Percentiles rank a stretch among this genome's conserved stretches.
These are phyloP conservation scores for Epizoanthus ramosus DNA, from an alignment of 92 coral and sea anemone genomes.

Conservation along the genomic window DNA sequence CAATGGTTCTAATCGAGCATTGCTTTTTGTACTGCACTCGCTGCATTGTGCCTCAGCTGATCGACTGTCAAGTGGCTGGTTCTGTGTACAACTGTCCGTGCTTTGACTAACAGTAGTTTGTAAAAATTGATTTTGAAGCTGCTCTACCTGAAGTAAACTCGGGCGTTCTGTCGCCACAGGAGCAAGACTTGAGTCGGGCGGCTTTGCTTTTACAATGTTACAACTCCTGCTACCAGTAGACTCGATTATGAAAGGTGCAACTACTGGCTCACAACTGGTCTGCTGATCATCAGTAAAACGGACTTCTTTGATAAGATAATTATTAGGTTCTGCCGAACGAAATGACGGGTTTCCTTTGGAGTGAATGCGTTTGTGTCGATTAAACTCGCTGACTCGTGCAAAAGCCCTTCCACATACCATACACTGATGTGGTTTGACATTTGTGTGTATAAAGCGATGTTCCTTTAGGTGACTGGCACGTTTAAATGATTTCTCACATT, in stretches of 20 bases:
- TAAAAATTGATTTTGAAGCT: too few relatives aligned
- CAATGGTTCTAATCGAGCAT: too few relatives aligned
- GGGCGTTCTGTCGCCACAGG: too few relatives aligned
- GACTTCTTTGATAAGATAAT: not conserved
- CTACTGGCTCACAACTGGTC: not conserved
- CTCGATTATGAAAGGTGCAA: not conserved
- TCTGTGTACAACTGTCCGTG: too few relatives aligned
- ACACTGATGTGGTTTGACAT: not conserved
- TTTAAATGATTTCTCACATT: not conserved
- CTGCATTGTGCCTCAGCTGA: too few relatives aligned
- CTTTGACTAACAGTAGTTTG: too few relatives aligned
- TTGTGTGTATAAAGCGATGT: constrained; percentile 12
- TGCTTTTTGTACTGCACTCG: too few relatives aligned
- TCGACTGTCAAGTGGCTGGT: too few relatives aligned
- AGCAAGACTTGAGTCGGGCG: too few relatives aligned
- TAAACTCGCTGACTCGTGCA: constrained; percentile 12
- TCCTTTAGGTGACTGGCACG: constrained; percentile 1
- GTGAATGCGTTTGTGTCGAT: constrained; percentile 11
- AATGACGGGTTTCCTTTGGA: not conserved
- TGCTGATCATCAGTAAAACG: not conserved
- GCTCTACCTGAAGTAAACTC: too few relatives aligned
- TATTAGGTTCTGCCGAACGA: not conserved
- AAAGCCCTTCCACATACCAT: not conserved
- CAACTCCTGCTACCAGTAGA: not conserved
- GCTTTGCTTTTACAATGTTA: not conserved